A percentile compares a stretch with the other conserved stretches of the same genome.
phyloP scores from a whole-genome alignment of 2,888 invertebrate genomes.

The Crepidodera aurea region DNA sequence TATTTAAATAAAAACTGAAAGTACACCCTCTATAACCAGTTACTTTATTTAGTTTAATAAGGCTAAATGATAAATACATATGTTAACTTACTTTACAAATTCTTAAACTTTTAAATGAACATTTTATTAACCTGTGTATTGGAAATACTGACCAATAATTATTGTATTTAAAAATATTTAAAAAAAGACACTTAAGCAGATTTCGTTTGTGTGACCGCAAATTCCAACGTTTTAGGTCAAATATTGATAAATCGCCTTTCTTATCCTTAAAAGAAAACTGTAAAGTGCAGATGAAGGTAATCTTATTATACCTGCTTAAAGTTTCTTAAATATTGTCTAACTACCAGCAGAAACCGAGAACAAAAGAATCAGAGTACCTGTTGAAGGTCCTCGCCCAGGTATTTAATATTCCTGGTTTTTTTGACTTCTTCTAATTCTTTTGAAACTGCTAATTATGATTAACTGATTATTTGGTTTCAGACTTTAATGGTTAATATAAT shows the following conservation, averaged over 20 bases:
- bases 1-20: no score
- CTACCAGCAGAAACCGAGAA: constrained; percentile 36
- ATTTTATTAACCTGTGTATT: no score
- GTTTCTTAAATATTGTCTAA: constrained; percentile 33
- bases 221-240: constrained; percentile 24
- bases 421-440: constrained; percentile 19
- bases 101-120: no score
- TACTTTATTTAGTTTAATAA: no score
- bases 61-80: no score
- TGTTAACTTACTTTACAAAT: no score
- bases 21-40: no score
- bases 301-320: constrained; percentile 40
- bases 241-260: constrained; percentile 22
- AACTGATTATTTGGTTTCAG: constrained; percentile 20
- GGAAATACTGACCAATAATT: no score
- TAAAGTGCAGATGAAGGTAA: constrained; percentile 40
- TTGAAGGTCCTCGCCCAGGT: constrained; percentile 35
- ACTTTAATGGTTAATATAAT: no score
- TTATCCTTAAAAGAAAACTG: constrained; percentile 37
- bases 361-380: constrained; percentile 43
- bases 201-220: constrained; percentile 10
- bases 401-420: constrained; percentile 21
- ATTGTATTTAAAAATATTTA: no score
- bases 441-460: constrained; percentile 24
- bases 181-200: no score